Conservation (phyloP, 1,140 invertebrate genomes). For the Sarcophaga peregrina region DNA sequence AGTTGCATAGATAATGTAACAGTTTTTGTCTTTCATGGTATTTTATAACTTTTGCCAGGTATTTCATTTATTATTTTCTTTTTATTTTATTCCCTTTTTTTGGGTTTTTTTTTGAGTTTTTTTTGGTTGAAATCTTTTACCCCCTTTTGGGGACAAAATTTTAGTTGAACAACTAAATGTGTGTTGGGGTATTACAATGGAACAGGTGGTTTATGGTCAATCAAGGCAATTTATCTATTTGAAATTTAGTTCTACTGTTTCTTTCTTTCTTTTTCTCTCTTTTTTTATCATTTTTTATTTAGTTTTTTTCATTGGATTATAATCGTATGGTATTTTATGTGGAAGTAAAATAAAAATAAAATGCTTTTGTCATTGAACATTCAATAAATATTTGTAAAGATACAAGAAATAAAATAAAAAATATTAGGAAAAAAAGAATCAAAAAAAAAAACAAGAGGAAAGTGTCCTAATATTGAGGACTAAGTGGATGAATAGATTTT, state of each 20-base stretch:
- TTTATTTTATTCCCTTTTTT: background rate
- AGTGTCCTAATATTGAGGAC: conserved; percentile 37
- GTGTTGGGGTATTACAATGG: background rate
- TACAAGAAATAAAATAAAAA: background rate
- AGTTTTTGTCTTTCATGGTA: background rate
- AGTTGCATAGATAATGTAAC: background rate
- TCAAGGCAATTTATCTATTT: conserved; percentile 42
- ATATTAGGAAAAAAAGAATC: background rate
- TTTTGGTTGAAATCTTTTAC: background rate
- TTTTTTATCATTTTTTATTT: background rate
- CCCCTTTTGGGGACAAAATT: background rate
- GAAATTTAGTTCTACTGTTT: background rate
- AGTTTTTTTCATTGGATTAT: background rate
- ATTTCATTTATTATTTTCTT: background rate
- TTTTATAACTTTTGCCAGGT: conserved; percentile 2
- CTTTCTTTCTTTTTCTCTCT: background rate
- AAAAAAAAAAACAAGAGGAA: background rate
- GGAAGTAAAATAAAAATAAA: background rate
- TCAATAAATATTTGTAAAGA: conserved; percentile 39
- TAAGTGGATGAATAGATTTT: conserved; percentile 39
- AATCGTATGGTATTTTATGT: background rate
- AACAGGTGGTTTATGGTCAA: conserved; percentile 41
- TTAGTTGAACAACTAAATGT: background rate
- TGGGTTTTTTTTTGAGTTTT: background rate
- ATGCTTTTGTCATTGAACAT: conserved; percentile 35